Evolutionary conservation across 2,888 invertebrate genomes (phyloP).

Genomic region (Spodoptera exigua): DNA sequence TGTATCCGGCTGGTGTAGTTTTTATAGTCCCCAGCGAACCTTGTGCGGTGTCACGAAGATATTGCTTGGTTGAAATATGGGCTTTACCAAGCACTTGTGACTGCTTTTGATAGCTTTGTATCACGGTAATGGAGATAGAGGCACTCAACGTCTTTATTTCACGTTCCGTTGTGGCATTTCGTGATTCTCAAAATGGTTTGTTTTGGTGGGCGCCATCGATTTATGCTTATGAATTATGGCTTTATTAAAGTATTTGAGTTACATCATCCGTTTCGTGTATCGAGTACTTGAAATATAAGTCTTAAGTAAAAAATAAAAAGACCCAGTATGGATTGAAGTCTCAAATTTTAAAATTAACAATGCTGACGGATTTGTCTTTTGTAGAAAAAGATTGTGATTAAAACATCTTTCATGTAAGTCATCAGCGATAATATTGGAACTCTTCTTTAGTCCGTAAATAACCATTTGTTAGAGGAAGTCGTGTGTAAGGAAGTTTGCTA

Average conservation of each 20-base stretch:
- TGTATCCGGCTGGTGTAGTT: constrained; percentile 57
- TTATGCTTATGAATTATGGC: background rate
- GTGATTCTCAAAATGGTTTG: background rate
- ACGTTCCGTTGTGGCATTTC: constrained; percentile 13
- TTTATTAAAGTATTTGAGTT: too few relatives aligned
- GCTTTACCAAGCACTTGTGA: constrained; percentile 25
- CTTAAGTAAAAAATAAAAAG: too few relatives aligned
- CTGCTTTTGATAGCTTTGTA: constrained; percentile 36
- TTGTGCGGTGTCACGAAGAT: constrained; percentile 13
- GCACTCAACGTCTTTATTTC: constrained; percentile 18
- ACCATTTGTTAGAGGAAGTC: constrained; percentile 47
- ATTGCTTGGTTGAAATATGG: constrained; percentile 35
- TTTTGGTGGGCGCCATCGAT: background rate
- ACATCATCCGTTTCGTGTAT: too few relatives aligned
- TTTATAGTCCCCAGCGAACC: constrained; percentile 36
- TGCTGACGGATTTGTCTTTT: background rate
- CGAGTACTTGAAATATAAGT: too few relatives aligned
- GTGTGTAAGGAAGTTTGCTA: constrained; percentile 51
- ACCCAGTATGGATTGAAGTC: too few relatives aligned
- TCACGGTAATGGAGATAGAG: constrained; percentile 3
- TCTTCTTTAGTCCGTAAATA: constrained; percentile 44
- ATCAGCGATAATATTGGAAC: constrained; percentile 4
- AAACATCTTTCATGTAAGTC: constrained; percentile 28
- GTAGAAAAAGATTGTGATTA: background rate
- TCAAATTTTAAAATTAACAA: background rate